Base-by-base conservation (phyloP, 64 coral and sea anemone species). In the Hydrozoanthus tunicans region DNA sequence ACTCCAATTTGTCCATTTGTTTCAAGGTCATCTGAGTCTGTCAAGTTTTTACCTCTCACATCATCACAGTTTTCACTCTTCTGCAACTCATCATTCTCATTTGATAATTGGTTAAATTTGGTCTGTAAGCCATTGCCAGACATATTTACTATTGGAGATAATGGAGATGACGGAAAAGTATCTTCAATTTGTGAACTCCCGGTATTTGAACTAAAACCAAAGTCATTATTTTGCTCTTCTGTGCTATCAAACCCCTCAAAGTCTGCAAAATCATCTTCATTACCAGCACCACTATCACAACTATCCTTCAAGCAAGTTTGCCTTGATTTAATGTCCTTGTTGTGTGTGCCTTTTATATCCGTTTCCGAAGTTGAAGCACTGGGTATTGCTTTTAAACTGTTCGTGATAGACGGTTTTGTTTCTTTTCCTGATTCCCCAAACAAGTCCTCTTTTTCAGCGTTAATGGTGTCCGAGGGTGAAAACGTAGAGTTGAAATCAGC, bases 231-330 rank as follows among this genome's bases (percentile, higher is more conserved):
- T 67, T 69, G 43, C 12, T 59, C 52, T 57, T 27, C 54, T 58
- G 55, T 6, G 60, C 68, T 25, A 73, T 73, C 25, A 88, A 88
- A 88, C 51, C 84, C 84, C 74, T 75, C 84, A 74, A 88, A 88
- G 56, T 88, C 69, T 74, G 84, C 84, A 88, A 88, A 88, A 43
- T 74, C 56, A 59, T 88, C 69, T 17, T 88, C 84, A 75, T n/a
- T 53, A 85, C 59, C 81, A 54, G 27, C 62, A 83, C 2, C 27
- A 83, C 24, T 58, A 61, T 58, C 79, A 81, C 13, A 53, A 53
- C 5, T 58, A 56, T 62, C 20, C 5, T 73, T 60, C 51, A 14
- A 15, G 26, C 12, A 27, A 74, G 24, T 52, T 61, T 54, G 10
- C 32, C n/a, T 67, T 60, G 23, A 58, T 75, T 72, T 88, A 13